A percentile compares a stretch with the other conserved stretches of the same genome.
phyloP scores from a whole-genome alignment of 2,113 vertebrate species.

The Vidua macroura region DNA sequence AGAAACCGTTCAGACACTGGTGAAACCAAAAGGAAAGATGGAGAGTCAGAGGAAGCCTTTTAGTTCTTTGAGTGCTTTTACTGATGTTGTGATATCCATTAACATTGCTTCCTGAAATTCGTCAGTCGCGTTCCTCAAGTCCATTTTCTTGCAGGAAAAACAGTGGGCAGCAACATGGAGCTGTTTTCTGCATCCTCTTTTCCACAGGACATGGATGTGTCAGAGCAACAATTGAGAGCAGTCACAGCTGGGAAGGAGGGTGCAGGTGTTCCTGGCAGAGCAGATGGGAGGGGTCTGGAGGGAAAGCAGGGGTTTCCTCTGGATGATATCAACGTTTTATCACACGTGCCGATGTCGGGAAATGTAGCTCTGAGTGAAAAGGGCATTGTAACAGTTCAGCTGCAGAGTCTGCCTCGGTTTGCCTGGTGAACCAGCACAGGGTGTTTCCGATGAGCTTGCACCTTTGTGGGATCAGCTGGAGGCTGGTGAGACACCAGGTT shows the following conservation, averaged over 20 bases:
- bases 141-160: background rate
- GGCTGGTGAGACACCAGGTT: background rate
- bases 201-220: background rate
- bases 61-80: background rate
- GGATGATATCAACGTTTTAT: background rate
- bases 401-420: background rate
- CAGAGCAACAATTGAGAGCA: background rate
- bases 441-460: background rate
- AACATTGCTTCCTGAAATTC: background rate
- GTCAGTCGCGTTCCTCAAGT: background rate
- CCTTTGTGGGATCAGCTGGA: background rate
- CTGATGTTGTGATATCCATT: background rate
- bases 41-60: background rate
- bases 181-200: background rate
- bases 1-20: background rate
- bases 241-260: background rate
- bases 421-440: background rate
- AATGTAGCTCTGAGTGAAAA: background rate
- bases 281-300: background rate
- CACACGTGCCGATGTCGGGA: rapidly evolving
- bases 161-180: rapidly evolving
- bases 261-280: background rate
- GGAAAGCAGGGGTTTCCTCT: background rate
- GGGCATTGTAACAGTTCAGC: background rate
- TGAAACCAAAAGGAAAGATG: background rate